Percentiles rank a stretch among this genome's conserved stretches.
Evolutionary conservation across 1,140 invertebrate species (phyloP).

Genomic region (Sipha flava): DNA sequence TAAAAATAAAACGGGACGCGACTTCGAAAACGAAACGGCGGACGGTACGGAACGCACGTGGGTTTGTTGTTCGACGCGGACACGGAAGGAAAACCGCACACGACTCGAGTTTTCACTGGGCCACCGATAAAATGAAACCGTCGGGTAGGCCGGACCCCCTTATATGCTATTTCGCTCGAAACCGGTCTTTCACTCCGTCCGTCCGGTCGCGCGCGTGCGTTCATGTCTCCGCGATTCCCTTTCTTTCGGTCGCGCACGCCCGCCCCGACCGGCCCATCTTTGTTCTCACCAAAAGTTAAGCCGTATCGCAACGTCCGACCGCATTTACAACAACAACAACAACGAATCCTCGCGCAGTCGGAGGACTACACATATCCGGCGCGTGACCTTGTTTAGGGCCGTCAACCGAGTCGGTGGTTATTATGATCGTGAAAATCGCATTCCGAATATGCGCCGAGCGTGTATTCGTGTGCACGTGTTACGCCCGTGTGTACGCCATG

Average conservation of each 20-base stretch:
- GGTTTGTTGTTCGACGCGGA: no score
- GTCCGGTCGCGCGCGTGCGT: background rate
- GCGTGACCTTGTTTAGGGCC: background rate
- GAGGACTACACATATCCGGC: background rate
- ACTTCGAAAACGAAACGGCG: background rate
- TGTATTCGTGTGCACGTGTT: no score
- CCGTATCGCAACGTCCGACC: background rate
- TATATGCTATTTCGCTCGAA: conserved; percentile 15
- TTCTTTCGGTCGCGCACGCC: no score
- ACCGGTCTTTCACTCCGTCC: conserved; percentile 11
- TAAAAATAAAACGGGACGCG: no score
- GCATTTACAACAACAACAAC: background rate
- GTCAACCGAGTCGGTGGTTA: no score
- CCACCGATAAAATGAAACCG: background rate
- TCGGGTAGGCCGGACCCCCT: background rate
- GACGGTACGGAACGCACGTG: background rate
- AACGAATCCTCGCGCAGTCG: background rate
- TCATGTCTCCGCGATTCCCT: background rate
- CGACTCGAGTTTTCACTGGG: background rate
- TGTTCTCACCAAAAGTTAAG: conserved; percentile 2
- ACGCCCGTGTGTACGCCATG: no score
- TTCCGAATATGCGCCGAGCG: no score
- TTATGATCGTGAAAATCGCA: no score
- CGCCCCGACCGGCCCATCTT: background rate
- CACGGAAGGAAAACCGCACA: background rate